phyloP scores from a whole-genome alignment of 2,888 invertebrate species.

The Eudasyphora cyanicolor region DNA sequence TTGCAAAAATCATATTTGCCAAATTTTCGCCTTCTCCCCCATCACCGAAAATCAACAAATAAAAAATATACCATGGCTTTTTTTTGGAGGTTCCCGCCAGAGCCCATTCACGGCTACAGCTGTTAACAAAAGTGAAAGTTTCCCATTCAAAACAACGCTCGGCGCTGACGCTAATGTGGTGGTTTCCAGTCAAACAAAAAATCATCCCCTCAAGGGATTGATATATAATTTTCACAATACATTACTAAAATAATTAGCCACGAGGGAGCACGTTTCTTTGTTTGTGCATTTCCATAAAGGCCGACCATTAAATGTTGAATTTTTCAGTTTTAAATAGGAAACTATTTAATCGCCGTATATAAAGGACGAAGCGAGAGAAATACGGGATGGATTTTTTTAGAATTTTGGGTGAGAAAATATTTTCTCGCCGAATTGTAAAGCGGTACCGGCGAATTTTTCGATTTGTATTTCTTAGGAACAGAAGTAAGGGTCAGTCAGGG shows the following conservation, averaged over 20 bases:
- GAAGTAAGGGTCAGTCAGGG: slow-evolving; percentile 51
- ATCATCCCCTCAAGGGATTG: slow-evolving; percentile 54
- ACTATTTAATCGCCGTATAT: background rate
- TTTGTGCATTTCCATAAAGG: background rate
- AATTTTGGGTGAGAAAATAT: slow-evolving; percentile 28
- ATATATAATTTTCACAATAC: slow-evolving; percentile 61
- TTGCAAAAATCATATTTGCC: slow-evolving; percentile 48
- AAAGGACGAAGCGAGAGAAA: too few relatives aligned
- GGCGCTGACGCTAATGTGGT: background rate
- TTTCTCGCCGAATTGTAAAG: background rate
- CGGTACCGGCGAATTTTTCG: background rate
- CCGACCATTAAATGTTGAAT: slow-evolving; percentile 19
- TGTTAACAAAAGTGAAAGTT: slow-evolving; percentile 61
- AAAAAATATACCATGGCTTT: background rate
- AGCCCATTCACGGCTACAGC: slow-evolving; percentile 38
- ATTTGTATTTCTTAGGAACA: slow-evolving; percentile 16
- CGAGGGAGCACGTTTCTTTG: slow-evolving; percentile 59
- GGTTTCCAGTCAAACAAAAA: slow-evolving; percentile 20
- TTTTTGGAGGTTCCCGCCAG: background rate
- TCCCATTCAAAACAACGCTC: slow-evolving; percentile 32
- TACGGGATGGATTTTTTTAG: background rate
- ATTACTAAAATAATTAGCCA: slow-evolving; percentile 65
- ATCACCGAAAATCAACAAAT: background rate
- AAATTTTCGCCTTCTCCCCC: background rate
- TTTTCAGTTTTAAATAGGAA: slow-evolving; percentile 20